Evolutionary conservation across 2,888 invertebrate species (phyloP), one percentile per base, ranked within the genome.

Genomic region (Dioctria rufipes): DNA sequence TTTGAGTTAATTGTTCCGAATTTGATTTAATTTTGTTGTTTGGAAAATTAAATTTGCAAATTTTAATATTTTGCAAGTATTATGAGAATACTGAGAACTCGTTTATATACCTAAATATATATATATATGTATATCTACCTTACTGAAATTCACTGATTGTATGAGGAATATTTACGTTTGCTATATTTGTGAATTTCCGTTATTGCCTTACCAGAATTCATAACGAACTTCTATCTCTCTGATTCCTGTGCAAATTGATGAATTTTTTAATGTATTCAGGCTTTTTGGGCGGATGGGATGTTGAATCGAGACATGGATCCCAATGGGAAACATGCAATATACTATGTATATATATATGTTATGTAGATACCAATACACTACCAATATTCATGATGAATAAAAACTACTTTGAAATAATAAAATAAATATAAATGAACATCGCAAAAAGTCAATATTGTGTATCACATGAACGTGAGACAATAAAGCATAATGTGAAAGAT

Each of bases 31-130:
- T 81, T 81, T 78, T 79, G 81, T 81, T 81, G 78, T 81, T 77
- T 81, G 81, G 78, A 79, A 78, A 79, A 81, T 81, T 81, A 81
- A 81, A 81, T 81, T 81, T 81, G 81, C 81, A 81, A 81, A 81
- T 81, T 81, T 81, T 71, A 81, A 75, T 81, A 81, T 71, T 71
- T 51, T 71, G 71, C 71, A 71, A 71, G 71, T 71, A 54, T 51
- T 51, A 71, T 39, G 51, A 71, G 71, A 71, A 49, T n/a, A 25
- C 49, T 37, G 51, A 51, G 46, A 13, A 8, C 5, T 49, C 46
- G 1, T 6, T 0, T 5, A 6, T 49, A 51, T 25, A 25, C 2
- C 0, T 25, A 25, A 1, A 25, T 25, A 25, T 25, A 25, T 25
- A 25, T 1, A 25, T 2, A 25, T 1, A 25, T 25, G 25, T 25